phyloP scores from a whole-genome alignment of 2,797 vertebrate genomes.

The Gallinago nigripennis region DNA sequence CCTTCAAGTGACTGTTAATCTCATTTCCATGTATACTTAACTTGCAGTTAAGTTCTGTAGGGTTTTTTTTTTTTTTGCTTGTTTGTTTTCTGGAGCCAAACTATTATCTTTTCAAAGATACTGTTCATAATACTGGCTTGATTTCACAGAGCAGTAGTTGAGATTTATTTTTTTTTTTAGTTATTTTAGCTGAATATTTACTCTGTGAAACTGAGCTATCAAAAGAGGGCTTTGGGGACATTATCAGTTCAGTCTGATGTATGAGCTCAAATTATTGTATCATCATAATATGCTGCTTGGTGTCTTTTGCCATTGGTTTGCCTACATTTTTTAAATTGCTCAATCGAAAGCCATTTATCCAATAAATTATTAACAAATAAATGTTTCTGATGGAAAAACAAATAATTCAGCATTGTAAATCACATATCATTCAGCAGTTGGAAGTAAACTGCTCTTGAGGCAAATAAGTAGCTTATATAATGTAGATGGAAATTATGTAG shows the following conservation, averaged over 20 bases:
- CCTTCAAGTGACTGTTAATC: neutral
- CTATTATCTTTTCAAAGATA: neutral
- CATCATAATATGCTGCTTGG: neutral
- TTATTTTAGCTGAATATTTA: constrained; percentile 23
- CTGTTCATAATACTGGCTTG: neutral
- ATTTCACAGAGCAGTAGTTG: constrained; percentile 25
- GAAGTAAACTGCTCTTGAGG: neutral
- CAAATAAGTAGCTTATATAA: neutral
- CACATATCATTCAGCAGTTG: neutral
- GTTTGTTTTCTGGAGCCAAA: neutral
- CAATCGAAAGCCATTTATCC: constrained; percentile 49
- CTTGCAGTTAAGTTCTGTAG: neutral
- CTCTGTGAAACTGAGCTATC: constrained; percentile 14
- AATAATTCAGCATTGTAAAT: neutral
- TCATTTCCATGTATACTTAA: neutral
- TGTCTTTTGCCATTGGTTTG: constrained; percentile 37
- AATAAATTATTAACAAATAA: constrained; percentile 58
- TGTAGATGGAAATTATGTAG: neutral
- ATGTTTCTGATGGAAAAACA: constrained; percentile 14
- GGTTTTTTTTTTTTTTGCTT: neutral
- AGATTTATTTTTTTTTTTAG: neutral
- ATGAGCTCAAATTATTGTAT: neutral
- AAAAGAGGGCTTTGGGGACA: constrained; percentile 22
- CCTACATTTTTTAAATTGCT: constrained; percentile 13
- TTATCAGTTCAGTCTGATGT: neutral